phyloP scores from a whole-genome alignment of 2,888 invertebrate genomes.

The Linyphia triangularis region DNA sequence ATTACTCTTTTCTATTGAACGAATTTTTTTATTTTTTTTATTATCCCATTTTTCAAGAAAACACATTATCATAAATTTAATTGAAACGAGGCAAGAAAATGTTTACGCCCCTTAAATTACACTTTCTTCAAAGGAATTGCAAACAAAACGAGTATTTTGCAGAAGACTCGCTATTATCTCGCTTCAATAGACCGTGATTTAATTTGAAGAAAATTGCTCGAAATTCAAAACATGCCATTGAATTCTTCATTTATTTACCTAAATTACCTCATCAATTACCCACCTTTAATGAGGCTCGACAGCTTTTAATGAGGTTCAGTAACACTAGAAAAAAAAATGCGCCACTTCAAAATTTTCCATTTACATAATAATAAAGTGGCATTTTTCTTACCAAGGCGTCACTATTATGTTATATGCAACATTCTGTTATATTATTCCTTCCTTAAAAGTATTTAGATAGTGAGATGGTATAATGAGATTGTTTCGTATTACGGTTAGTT shows the following conservation, averaged over 20 bases:
- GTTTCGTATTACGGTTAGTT: no score
- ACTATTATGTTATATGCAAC: no score
- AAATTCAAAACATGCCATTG: slow-evolving; percentile 17
- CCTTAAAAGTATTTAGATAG: no score
- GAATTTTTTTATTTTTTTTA: no score
- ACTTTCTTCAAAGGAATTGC: background rate
- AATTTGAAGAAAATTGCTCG: slow-evolving; percentile 31
- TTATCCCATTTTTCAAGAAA: no score
- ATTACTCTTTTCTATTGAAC: no score
- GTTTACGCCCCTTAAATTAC: background rate
- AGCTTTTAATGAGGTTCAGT: slow-evolving; percentile 33
- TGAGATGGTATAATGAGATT: no score
- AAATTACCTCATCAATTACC: slow-evolving; percentile 48
- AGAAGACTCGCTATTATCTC: background rate
- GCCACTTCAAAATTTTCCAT: slow-evolving; percentile 1
- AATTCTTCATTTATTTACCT: slow-evolving; percentile 40
- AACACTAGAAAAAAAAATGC: slow-evolving; percentile 9
- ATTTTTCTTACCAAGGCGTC: no score
- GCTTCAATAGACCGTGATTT: background rate
- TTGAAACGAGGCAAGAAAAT: background rate
- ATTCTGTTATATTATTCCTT: no score
- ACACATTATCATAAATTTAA: no score
- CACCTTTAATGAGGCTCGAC: slow-evolving; percentile 30
- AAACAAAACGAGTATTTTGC: background rate
- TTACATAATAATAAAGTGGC: slow-evolving; percentile 4